Evolutionary conservation across 2,797 vertebrate genomes (phyloP).

Genomic region (Bradypodion pumilum): DNA sequence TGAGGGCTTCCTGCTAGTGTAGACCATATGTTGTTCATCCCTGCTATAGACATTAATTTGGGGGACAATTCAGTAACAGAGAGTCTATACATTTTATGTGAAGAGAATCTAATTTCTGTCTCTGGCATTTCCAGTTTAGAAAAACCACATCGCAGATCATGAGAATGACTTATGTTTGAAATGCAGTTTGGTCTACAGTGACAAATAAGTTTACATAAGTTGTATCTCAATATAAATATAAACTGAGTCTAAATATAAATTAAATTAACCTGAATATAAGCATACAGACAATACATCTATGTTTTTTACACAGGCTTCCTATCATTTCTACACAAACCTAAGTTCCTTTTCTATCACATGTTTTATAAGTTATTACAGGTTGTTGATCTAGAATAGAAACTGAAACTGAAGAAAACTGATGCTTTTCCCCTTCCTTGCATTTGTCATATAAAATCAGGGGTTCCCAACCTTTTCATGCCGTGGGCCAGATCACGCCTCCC

Average conservation of each 20-base stretch:
- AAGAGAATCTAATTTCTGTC: neutral
- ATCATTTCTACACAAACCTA: neutral
- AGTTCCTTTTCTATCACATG: neutral
- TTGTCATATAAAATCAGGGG: too few relatives aligned
- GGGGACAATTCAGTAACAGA: neutral
- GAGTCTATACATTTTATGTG: neutral
- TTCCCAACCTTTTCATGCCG: too few relatives aligned
- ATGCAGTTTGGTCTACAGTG: too few relatives aligned
- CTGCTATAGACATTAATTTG: neutral
- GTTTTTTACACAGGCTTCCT: neutral
- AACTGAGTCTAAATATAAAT: too few relatives aligned
- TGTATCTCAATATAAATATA: too few relatives aligned
- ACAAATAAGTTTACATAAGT: too few relatives aligned
- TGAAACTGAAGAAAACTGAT: neutral
- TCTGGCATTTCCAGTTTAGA: neutral
- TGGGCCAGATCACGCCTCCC: too few relatives aligned
- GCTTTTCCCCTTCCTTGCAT: accelerated
- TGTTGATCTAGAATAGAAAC: neutral
- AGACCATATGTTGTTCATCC: too few relatives aligned
- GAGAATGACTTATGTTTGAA: neutral
- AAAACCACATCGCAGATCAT: neutral
- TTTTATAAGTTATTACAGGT: neutral
- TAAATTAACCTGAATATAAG: too few relatives aligned
- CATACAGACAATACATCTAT: too few relatives aligned
- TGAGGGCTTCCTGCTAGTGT: too few relatives aligned